Evolutionary conservation across 1,140 invertebrate species (phyloP).

Genomic region (Drosophila yakuba): DNA sequence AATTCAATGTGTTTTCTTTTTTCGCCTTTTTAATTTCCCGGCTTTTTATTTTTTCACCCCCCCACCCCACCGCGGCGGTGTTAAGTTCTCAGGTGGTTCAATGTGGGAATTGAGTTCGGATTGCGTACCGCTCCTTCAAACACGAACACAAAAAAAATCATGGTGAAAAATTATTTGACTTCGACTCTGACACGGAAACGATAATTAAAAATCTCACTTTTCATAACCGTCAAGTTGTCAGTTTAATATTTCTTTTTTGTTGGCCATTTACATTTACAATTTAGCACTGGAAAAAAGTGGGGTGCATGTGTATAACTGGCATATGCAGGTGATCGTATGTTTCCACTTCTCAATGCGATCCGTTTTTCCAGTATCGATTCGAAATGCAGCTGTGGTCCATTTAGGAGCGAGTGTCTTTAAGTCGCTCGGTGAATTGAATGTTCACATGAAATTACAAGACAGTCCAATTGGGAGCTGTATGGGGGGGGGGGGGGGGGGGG

Average conservation of each 20-base stretch:
- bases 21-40: conserved; percentile 20
- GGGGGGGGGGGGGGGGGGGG: background rate
- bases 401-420: conserved; percentile 21
- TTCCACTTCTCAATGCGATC: background rate
- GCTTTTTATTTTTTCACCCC: background rate
- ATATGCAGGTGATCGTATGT: background rate
- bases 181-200: conserved; percentile 33
- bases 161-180: background rate
- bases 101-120: conserved; percentile 32
- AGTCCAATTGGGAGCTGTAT: conserved; percentile 14
- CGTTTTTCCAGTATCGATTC: conserved; percentile 13
- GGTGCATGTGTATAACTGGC: background rate
- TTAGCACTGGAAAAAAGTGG: conserved; percentile 13
- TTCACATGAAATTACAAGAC: conserved; percentile 70
- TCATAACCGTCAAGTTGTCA: conserved; percentile 38
- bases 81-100: conserved; percentile 37
- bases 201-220: conserved; percentile 64
- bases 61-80: background rate
- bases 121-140: conserved; percentile 10
- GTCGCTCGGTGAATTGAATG: conserved; percentile 61
- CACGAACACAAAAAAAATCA: background rate
- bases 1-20: conserved; percentile 36
- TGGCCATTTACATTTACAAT: background rate
- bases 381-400: conserved; percentile 51
- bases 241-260: conserved; percentile 7